Base-by-base conservation (phyloP, 1,140 invertebrate genomes). In the Atta cephalotes region DNA sequence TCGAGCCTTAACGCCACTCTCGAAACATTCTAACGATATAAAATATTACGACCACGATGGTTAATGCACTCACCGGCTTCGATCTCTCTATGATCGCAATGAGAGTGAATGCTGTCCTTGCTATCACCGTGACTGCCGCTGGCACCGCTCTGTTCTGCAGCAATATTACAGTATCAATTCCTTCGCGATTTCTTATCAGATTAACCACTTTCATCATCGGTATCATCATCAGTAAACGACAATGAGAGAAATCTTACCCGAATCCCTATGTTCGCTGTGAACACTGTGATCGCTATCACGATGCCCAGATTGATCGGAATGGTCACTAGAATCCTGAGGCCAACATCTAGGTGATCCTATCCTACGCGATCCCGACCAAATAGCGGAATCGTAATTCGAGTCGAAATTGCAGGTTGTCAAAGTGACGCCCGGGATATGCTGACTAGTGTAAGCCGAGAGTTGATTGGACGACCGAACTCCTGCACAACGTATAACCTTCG, bases 371-470 rank as follows among this genome's bases (percentile, higher is more conserved):
- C 94, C 93, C 14, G 93, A 92, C 95, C 94, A 95, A 35, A 92
- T 89, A 31, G 78, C 58, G 0, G 90, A 88, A 60, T 94, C 94
- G 63, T 93, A 95, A 88, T 88, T 94, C 45, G 92, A 85, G 25
- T 95, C 95, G 56, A 93, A 95, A 91, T 92, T 94, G 87, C 94
- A 95, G 28, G 93, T 94, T 16, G 95, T 95, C 63, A 95, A 91
- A 6, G 94, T 95, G 21, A 95, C 93, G 68, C 94, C 95, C 9
- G 95, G 95, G 71, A 95, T 93, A 89, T 95, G 95, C 58, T 95
- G 95, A 90, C 90, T 93, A 80, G 92, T 87, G 76, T 95, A 95
- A 79, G 89, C 89, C 62, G 93, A 91, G 62, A 94, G 88, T 86
- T 95, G 95, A 89, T 93, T 95, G 21, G 94, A 93, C 35, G 94